Evolutionary conservation across 2,888 invertebrate genomes (phyloP), one percentile per base, ranked within the genome.

Genomic region (Chaitophorus viminalis): DNA sequence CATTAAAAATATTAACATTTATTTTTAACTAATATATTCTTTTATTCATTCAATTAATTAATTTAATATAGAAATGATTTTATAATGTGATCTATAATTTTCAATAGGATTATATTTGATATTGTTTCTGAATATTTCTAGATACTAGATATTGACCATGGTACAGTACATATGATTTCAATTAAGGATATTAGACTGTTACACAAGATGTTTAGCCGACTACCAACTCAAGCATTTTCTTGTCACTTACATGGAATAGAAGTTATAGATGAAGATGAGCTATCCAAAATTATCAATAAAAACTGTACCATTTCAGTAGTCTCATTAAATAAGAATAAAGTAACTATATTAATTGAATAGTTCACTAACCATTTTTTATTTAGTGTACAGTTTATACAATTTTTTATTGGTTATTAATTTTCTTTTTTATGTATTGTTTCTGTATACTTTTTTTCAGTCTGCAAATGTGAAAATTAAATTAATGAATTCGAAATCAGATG

Each of bases 231-330:
- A 72, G 17, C 72, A 54, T 39, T 86, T 36, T 46, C 31, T 54
- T 86, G 86, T 79, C 21, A 29, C 14, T 86, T 86, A 79, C 33
- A 86, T 18, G 86, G 86, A 29, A 79, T 86, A 72, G 54, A 54
- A n/a, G 36, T 18, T 36, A 60, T 86, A 0, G 60, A 60, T 11
- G 54, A 78, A 79, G 21, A 78, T 36, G 29, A 54, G 9, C 25
- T 86, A 1, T 29, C 36, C 18, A 18, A 54, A 54, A 70, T 86
- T 36, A 8, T 72, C 0, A n/a, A 86, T 60, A 79, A 72, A 36
- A 36, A 72, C 54, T 86, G 86, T 72, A 39, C 25, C 72, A 72
- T 86, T 4, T 36, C n/a, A n/a, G 9, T 86, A 46, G 78, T 78
- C 29, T 31, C 46, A 33, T 79, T 18, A 3, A 52, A 79, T 72